Percentiles rank a stretch among this genome's conserved stretches.
These are phyloP conservation scores for Buceros bicornis DNA, from an alignment of 2,797 vertebrate genomes.

Conservation along the genomic window DNA sequence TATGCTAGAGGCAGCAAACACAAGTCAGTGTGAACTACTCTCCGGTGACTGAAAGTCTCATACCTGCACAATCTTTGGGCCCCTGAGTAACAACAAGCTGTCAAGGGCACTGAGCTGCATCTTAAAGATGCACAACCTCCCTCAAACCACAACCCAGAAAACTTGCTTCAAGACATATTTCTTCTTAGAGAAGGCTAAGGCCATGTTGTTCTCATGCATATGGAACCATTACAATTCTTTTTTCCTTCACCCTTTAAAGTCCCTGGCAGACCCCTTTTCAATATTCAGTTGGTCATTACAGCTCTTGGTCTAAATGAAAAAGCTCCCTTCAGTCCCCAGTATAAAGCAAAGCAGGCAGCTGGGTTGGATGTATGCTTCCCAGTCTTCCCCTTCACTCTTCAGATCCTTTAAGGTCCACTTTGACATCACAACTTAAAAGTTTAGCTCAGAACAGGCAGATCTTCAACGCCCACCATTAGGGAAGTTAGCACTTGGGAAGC, in stretches of 20 bases:
- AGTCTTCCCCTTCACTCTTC: neutral
- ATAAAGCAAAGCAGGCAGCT: neutral
- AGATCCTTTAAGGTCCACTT: neutral
- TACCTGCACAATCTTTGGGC: neutral
- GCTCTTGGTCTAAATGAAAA: neutral
- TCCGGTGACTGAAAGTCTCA: neutral
- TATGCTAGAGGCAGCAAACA: neutral
- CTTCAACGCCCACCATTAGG: neutral
- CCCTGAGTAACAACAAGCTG: neutral
- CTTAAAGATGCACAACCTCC: neutral
- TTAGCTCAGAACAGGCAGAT: neutral
- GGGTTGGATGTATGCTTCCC: neutral
- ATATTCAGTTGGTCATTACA: neutral
- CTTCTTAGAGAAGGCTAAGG: neutral
- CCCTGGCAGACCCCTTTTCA: neutral
- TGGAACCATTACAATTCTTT: neutral
- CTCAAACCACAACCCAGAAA: neutral
- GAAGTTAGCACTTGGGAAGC: neutral
- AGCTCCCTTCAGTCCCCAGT: neutral
- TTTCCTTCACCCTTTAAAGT: neutral
- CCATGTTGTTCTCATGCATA: neutral
- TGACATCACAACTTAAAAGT: neutral
- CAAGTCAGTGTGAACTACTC: neutral
- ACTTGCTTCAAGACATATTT: neutral
- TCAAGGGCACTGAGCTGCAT: neutral